Evolutionary conservation across 2,797 vertebrate species (phyloP), one percentile per base, ranked within the genome.

Genomic region (Rhinophrynus dorsalis): DNA sequence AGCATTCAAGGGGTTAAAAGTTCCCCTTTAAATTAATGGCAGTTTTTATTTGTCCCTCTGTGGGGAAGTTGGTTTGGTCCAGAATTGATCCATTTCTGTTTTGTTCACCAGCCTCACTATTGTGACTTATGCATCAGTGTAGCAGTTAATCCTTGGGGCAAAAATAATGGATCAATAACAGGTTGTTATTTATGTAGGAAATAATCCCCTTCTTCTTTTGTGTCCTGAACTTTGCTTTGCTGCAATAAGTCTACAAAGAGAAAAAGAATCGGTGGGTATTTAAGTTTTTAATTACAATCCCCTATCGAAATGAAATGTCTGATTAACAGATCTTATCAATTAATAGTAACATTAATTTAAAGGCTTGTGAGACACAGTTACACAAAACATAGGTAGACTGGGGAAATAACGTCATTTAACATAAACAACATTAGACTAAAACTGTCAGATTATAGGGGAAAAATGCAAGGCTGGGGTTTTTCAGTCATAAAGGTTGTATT

Each of bases 251-350:
- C 65, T 70, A 63, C 76, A 52, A 26, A 62, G 74, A 77, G 47
- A 75, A 74, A 52, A 80, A 76, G 81, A 83, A n/a, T n/a, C n/a
- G n/a, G n/a, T 38, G 67, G 77, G 77, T 80, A 87, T 87, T 83
- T 83, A 78, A 68, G 71, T 79, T 87, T n/a, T 86, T 86, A 83
- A 88, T 89, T 88, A 84, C 85, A 83, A 82, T 80, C 81, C 85
- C 78, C 82, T 80, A 74, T 81, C 79, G 76, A 86, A 86, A 80
- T 69, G 79, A 78, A 77, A 40, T 77, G 78, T 85, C 79, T 82
- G 85, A 84, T 77, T 81, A 88, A 76, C 77, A 74, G 86, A 85
- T 84, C 73, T 78, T 83, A 85, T 84, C 82, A 82, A 84, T 86
- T 86, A 84, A 83, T 83, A 78, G 80, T 82, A 81, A 77, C 77